A percentile compares a stretch with the other conserved stretches of the same genome.
These are phyloP conservation scores for Xenopus tropicalis DNA, from an alignment of 2,113 vertebrate species.

Conservation along the genomic window UCB_Xtro_10.0 CM004444.2:115236001-115236500, in stretches of 20 bases:
- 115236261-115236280: neutral
- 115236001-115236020: too few species aligned
- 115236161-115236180: neutral
- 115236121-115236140: neutral
- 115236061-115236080: too few species aligned
- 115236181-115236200: neutral
- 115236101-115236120: neutral
- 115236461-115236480: conserved; percentile 11
- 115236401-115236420: conserved; percentile 3
- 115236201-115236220: neutral
- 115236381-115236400: neutral
- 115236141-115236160: neutral
- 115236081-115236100: neutral
- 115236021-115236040: too few species aligned
- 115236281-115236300: neutral
- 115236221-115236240: neutral
- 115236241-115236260: neutral
- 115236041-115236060: too few species aligned
- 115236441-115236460: conserved; percentile 18
- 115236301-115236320: neutral
- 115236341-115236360: neutral
- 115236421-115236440: neutral
- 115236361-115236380: neutral
- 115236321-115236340: neutral
- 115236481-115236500: conserved; percentile 3